Conservation (phyloP, 2,888 invertebrate species). For the Drosophila paranaensis region DNA sequence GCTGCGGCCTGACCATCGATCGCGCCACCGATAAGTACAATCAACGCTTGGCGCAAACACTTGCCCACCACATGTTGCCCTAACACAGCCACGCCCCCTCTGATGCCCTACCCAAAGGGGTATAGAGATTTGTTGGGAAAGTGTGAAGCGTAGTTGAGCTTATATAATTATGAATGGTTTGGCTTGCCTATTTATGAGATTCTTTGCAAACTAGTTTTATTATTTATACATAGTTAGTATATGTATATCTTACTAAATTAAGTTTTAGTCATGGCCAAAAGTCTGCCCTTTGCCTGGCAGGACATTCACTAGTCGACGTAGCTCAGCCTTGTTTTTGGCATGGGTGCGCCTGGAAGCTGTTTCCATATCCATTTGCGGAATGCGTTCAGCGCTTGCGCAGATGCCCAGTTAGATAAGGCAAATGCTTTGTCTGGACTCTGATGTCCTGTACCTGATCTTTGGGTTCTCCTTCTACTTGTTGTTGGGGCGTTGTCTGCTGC, state of each 20-base stretch:
- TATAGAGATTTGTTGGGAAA: not conserved
- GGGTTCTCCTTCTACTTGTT: not conserved
- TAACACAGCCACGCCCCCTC: slow-evolving; percentile 56
- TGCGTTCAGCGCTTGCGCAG: slow-evolving; percentile 37
- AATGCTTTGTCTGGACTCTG: slow-evolving; percentile 30
- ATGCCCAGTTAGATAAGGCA: slow-evolving; percentile 58
- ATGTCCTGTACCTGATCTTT: slow-evolving; percentile 27
- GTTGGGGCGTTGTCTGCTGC: slow-evolving; percentile 47
- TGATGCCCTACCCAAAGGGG: not conserved
- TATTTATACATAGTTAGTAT: not conserved
- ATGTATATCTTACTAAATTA: not conserved
- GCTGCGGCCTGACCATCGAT: slow-evolving; percentile 61
- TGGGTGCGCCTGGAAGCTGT: slow-evolving; percentile 57
- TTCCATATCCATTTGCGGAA: slow-evolving; percentile 40
- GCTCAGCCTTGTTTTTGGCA: slow-evolving; percentile 4
- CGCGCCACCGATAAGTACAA: slow-evolving; percentile 70
- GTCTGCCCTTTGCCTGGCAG: not conserved
- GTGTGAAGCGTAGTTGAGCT: not conserved
- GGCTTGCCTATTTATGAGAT: too few species aligned
- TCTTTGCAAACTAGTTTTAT: too few species aligned
- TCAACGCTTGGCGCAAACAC: slow-evolving; percentile 79
- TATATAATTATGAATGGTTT: not conserved
- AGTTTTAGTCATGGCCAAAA: not conserved
- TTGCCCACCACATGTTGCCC: slow-evolving; percentile 72
- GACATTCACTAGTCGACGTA: not conserved